Base-by-base conservation (phyloP, 1,140 invertebrate species). In the Eupeodes corollae region DNA sequence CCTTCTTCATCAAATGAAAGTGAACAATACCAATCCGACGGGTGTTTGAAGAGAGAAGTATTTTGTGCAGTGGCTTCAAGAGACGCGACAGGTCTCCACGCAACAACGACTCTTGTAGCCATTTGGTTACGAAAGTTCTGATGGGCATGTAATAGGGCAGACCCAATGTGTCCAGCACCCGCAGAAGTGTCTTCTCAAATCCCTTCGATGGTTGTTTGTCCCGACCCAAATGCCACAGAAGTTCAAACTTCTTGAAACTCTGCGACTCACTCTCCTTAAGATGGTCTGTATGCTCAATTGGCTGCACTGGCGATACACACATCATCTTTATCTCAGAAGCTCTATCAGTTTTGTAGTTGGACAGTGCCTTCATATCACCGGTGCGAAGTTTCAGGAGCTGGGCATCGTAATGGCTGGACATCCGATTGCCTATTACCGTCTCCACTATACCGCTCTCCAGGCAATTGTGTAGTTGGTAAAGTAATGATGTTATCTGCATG, bases 1-100 rank as follows among this genome's bases (percentile, higher is more conserved):
- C 79, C n/a, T 77, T 75, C 49, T 83, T 77, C 35, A 85, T 72
- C 43, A 90, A 81, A 59, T 82, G 86, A 1, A 90, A 82, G 59
- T 92, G 86, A 10, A 88, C 78, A 3, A 94, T 84, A 41, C 88
- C 88, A 50, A 94, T 79, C 21, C 91, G 76, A 46, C 86, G 84
- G 0, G 90, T 92, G 39, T 82, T 84, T 11, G 86, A 79, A 54
- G 88, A 80, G 1, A 94, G 70, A 2, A 95, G 67, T 63, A 91
- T 84, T 34, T 78, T 73, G 34, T 92, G 72, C 8, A 91, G 68
- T 1, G 90, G 86, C 55, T 87, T 86, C 6, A 94, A 73, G 19
- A 95, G 73, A 1, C 88, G 72, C 6, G 79, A 75, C 46, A 90
- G 77, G 57, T 91, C 88, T 5, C 83, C 84, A 3, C 84, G 75